Conservation (phyloP, 2,888 invertebrate species). For the Ochropacha duplaris region DNA sequence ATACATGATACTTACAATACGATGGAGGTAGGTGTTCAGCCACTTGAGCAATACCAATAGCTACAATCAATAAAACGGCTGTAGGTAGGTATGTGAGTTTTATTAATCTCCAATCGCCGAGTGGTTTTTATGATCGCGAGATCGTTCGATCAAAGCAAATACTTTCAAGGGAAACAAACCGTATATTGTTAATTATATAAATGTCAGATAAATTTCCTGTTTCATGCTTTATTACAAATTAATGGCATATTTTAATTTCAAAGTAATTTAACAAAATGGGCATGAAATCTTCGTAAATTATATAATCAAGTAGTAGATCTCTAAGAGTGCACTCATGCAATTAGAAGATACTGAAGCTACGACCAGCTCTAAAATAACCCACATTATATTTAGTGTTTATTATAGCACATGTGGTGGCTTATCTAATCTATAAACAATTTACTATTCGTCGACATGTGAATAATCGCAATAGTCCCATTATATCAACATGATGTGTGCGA, state of each 20-base stretch:
- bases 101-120: not conserved
- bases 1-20: too few species aligned
- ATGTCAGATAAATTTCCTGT: too few species aligned
- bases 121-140: not conserved
- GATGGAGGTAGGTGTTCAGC: not conserved
- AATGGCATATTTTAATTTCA: too few species aligned
- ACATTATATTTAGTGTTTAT: slow-evolving; percentile 2
- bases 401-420: not conserved
- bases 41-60: not conserved
- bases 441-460: not conserved
- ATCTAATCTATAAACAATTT: not conserved
- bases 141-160: not conserved
- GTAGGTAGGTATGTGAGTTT: not conserved
- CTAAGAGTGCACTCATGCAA: too few species aligned
- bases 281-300: too few species aligned
- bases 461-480: too few species aligned
- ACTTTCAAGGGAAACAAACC: not conserved
- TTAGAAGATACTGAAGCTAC: too few species aligned
- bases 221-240: too few species aligned
- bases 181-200: too few species aligned
- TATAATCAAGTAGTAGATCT: too few species aligned
- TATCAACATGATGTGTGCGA: not conserved
- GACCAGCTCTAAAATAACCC: too few species aligned
- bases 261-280: too few species aligned
- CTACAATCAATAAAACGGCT: not conserved